Base-by-base conservation (phyloP, 2,888 invertebrate genomes). In the Molorchus minor region DNA sequence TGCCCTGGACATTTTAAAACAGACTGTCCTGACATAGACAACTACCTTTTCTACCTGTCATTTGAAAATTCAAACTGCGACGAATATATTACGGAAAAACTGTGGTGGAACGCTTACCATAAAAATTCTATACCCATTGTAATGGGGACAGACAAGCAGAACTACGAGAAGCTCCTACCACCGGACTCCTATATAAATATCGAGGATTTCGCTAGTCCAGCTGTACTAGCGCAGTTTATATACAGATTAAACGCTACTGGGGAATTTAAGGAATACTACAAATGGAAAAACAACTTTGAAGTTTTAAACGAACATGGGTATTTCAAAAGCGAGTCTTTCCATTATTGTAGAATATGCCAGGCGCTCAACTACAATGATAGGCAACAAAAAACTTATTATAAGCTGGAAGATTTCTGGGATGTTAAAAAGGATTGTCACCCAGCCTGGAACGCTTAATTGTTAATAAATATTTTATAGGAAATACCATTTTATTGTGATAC, bases 71-170 rank as follows among this genome's bases (percentile, higher is more conserved):
- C 87, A 0, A 84, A 86, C 67, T 91, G 91, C 71, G 81, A 81
- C 3, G 87, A 90, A 72, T 91, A 91, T 69, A 77, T 90, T 41
- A 90, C 89, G 0, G 90, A 91, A 72, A 91, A 91, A 74, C 73
- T 85, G 0, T 90, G 86, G 79, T 86, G 88, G 82, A 84, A 89
- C 66, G 87, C 86, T 0, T 88, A 85, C 67, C 71, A 78, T 1
- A 88, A 87, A 75, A 83, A 84, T 12, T 82, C 87, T 0, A 84
- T 89, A 21, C 90, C 90, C 0, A 78, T 90, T 2, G 85, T 90
- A 35, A 85, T 88, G 84, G 90, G 90, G 0, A 82, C 86, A 1
- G 73, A 82, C 1, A 74, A 65, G 33, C 58, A 53, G 43, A 76
- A 82, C 71, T 82, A 87, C 64, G 70, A 79, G 19, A 79, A 73